phyloP scores from a whole-genome alignment of 2,113 vertebrate species.

The Gymnogyps californianus region DNA sequence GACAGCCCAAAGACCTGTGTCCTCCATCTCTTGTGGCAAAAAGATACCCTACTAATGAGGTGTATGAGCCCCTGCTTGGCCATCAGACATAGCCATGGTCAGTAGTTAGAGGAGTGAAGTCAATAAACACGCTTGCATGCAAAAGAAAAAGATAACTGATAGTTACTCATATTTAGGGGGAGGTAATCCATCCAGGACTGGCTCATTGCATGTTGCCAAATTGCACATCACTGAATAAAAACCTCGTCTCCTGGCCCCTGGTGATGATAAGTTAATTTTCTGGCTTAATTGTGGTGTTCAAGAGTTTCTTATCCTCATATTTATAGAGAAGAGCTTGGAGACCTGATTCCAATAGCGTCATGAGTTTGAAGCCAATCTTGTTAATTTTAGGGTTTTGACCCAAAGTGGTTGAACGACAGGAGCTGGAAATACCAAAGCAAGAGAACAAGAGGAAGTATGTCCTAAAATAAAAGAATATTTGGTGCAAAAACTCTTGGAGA shows the following conservation, averaged over 20 bases:
- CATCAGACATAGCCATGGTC: background rate
- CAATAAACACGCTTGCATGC: background rate
- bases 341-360: background rate
- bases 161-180: background rate
- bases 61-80: background rate
- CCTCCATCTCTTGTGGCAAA: background rate
- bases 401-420: background rate
- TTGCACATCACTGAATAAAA: background rate
- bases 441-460: background rate
- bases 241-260: background rate
- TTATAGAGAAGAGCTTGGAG: background rate
- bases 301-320: background rate
- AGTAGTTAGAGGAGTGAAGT: background rate
- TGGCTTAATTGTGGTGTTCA: background rate
- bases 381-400: background rate
- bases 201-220: background rate
- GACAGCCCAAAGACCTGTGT: background rate
- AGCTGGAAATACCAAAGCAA: background rate
- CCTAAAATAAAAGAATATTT: background rate
- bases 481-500: background rate
- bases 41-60: background rate
- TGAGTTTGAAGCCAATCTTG: background rate
- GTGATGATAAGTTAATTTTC: background rate
- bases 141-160: background rate
- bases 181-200: background rate